Base-by-base conservation (phyloP, 2,113 vertebrate species). In the Plestiodon gilberti region DNA sequence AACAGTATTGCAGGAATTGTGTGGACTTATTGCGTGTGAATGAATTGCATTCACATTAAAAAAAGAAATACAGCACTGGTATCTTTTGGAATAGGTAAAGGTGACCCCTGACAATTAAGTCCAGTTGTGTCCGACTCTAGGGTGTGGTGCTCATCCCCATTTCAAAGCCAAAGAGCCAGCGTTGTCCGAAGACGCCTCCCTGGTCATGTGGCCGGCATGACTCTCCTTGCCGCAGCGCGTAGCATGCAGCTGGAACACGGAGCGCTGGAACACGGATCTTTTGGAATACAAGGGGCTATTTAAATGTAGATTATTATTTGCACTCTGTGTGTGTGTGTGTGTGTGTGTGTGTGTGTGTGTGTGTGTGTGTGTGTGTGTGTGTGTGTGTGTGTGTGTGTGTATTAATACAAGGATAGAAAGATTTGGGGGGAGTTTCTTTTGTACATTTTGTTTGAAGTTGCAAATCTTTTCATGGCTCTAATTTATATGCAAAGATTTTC, bases 291-390 rank as follows among this genome's bases (percentile, higher is more conserved):
- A 92, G 90, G 89, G 89, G 80, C 84, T 93, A 94, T 95, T 95
- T 93, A 94, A 94, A 95, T 94, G 90, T 93, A 95, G 94, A 95
- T 93, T 90, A 95, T 94, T 95, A 92, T 94, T 94, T 95, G 90
- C 90, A 91, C 64, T 92, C 90, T 92, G 93, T 81, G 86, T 87
- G 22, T 25, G 13, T 71, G 33, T 71, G 6, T 78, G 28, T 38
- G 35, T 82, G 48, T 82, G 14, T 70, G 13, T 78, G 20, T 43
- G 40, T 48, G 20, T 80, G 25, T 79, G 35, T 43, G 2, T 62
- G 35, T 64, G 10, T 30, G 14, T 62, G 14, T 25, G 15, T 22
- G 35, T 33, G 57, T n/a, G 23, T 40, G 35, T 40, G 35, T 61
- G 15, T 59, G 35, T 67, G 43, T 18, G 15, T 65, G 9, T 67